Evolutionary conservation across 1,140 invertebrate genomes (phyloP).

Genomic region (Brachionus paranguensis): DNA sequence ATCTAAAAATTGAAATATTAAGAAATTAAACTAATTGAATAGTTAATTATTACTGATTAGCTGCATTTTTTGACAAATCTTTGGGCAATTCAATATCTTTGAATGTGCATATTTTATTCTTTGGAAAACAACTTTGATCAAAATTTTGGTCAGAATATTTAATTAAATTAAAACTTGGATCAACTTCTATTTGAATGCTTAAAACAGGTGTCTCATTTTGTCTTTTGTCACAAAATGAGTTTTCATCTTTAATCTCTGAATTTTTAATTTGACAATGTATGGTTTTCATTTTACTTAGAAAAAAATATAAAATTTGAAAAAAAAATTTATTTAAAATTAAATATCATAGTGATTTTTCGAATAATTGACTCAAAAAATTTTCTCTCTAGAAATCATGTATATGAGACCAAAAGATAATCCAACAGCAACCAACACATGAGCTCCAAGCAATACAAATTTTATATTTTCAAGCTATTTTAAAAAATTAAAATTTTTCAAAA

Average conservation of each 20-base stretch:
- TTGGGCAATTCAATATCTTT: not conserved
- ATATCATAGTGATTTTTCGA: not conserved
- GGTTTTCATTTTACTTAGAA: not conserved
- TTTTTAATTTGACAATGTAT: not conserved
- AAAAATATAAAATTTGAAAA: not conserved
- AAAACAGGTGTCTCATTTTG: not conserved
- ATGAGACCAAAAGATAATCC: slow-evolving; percentile 16
- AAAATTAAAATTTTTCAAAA: not conserved
- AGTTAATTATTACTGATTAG: not conserved
- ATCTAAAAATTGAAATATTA: not conserved
- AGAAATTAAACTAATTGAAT: too few species aligned
- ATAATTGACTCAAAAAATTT: not conserved
- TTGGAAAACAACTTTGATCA: not conserved
- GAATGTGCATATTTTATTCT: not conserved
- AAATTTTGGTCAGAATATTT: not conserved
- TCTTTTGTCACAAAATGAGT: not conserved
- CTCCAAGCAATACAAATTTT: not conserved
- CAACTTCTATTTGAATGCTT: not conserved
- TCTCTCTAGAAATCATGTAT: slow-evolving; percentile 17
- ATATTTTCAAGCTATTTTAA: not conserved
- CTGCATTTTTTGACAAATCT: not conserved
- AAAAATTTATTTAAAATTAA: not conserved
- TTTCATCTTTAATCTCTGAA: not conserved
- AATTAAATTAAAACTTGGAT: not conserved
- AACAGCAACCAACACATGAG: not conserved